These are phyloP conservation scores for Sphaerodactylus townsendi DNA, from an alignment of 2,113 vertebrate species.

Conservation along the genomic window DNA sequence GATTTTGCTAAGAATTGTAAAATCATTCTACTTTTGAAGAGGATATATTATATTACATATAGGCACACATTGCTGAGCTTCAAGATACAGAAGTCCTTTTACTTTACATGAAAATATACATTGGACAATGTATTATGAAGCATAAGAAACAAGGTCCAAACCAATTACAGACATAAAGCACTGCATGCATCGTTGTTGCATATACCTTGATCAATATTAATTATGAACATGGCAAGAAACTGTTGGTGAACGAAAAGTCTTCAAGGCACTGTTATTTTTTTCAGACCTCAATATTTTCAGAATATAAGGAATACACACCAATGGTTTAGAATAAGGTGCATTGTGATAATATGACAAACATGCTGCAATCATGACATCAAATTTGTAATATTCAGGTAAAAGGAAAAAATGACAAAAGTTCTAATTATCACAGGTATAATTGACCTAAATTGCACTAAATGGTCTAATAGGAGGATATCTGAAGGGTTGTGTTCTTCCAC, in stretches of 20 bases:
- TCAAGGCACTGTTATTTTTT: neutral
- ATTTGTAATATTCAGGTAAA: neutral
- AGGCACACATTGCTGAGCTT: slow-evolving; percentile 24
- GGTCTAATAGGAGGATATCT: too few relatives aligned
- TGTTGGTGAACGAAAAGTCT: neutral
- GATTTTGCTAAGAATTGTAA: slow-evolving; percentile 56
- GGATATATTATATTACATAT: slow-evolving; percentile 45
- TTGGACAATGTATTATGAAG: too few relatives aligned
- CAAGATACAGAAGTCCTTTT: slow-evolving; percentile 20
- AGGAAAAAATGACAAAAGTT: neutral
- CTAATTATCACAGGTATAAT: neutral
- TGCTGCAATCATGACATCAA: neutral
- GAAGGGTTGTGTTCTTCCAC: too few relatives aligned
- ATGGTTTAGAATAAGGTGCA: neutral
- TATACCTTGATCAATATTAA: neutral
- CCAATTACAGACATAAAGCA: neutral
- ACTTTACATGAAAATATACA: neutral
- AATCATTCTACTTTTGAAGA: slow-evolving; percentile 56
- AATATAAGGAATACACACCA: neutral
- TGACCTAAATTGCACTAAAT: neutral
- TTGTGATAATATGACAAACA: neutral
- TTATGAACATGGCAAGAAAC: neutral
- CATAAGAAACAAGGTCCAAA: slow-evolving; percentile 14
- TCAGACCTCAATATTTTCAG: too few relatives aligned
- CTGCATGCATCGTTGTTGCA: too few relatives aligned